Evolutionary conservation across 2,113 vertebrate genomes (phyloP).

Genomic region (Cottus gobio): DNA sequence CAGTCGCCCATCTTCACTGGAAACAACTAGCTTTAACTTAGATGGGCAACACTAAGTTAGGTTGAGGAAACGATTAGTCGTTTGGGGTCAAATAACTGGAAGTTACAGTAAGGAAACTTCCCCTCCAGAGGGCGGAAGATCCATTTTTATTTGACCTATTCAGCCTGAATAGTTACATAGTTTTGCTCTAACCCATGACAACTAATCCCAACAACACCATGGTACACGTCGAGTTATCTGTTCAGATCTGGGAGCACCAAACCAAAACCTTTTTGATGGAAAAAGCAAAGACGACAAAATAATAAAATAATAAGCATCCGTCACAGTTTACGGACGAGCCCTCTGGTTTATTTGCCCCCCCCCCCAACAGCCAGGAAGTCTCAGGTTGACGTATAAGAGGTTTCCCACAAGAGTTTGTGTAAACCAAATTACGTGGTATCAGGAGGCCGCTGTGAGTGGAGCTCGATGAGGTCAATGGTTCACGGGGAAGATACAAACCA

Average conservation of each 20-base stretch:
- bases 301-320: neutral
- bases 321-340: neutral
- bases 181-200: too few species aligned
- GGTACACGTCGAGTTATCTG: neutral
- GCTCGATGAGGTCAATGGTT: slow-evolving; percentile 3
- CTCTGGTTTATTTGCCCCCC: neutral
- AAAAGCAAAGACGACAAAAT: neutral
- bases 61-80: neutral
- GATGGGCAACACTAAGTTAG: neutral
- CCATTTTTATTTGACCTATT: neutral
- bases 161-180: too few species aligned
- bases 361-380: neutral
- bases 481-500: neutral
- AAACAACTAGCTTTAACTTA: neutral
- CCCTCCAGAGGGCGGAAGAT: too few species aligned
- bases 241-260: neutral
- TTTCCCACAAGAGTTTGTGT: slow-evolving; percentile 16
- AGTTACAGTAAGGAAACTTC: too few species aligned
- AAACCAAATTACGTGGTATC: slow-evolving; percentile 39
- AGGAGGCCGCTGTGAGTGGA: slow-evolving; percentile 46
- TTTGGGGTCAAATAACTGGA: neutral
- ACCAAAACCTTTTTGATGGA: neutral
- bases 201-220: too few species aligned
- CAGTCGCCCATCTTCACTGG: too few species aligned
- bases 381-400: neutral